Percentiles rank a stretch among this genome's conserved stretches.
Evolutionary conservation across 2,113 vertebrate genomes (phyloP).

Genomic region (Lamprologus ornatipinnis): DNA sequence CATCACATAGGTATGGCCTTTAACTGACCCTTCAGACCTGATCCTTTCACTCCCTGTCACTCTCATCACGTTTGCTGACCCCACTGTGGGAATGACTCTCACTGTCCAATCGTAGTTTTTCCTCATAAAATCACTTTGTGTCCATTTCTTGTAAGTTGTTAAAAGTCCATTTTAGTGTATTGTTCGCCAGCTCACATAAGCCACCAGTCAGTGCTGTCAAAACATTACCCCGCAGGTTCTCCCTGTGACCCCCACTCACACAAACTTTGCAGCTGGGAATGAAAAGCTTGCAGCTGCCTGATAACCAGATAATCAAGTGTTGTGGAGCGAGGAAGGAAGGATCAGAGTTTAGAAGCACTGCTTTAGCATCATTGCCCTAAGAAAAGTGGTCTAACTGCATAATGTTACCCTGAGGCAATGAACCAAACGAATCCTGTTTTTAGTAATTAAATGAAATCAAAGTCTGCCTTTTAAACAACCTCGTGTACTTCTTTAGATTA

Average conservation of each 20-base stretch:
- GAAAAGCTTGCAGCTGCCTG: background rate
- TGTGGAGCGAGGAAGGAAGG: background rate
- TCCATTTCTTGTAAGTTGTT: background rate
- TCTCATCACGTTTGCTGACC: background rate
- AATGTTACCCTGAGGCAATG: background rate
- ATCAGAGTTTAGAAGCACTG: background rate
- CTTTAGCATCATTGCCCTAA: background rate
- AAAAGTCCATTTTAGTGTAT: background rate
- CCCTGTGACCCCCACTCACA: background rate
- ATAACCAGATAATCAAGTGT: background rate
- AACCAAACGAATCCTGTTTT: background rate
- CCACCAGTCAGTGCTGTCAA: background rate
- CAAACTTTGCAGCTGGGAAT: background rate
- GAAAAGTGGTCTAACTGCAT: background rate
- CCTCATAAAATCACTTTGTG: background rate
- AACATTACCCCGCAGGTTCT: background rate
- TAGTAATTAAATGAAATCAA: background rate
- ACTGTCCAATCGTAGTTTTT: background rate
- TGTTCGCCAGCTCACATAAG: rapidly evolving
- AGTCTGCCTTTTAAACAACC: background rate
- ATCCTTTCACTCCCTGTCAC: background rate
- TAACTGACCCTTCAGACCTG: background rate
- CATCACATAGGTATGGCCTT: background rate
- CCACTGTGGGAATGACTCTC: background rate
- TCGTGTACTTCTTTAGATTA: rapidly evolving